Conservation (phyloP, 2,888 invertebrate genomes). For the Nasonovia ribisnigri region DNA sequence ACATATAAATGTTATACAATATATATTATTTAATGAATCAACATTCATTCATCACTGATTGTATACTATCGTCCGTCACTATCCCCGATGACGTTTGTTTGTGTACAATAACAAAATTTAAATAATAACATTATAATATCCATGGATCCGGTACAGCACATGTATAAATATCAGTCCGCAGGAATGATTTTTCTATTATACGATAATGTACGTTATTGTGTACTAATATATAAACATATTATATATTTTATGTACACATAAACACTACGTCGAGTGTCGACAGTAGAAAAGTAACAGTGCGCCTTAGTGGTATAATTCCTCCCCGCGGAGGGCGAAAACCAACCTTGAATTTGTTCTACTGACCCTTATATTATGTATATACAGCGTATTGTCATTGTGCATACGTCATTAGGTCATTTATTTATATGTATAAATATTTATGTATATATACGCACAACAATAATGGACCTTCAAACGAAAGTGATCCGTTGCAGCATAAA, state of each 20-base stretch:
- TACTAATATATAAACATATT: background rate
- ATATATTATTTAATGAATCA: background rate
- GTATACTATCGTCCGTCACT: background rate
- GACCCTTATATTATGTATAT: conserved; percentile 39
- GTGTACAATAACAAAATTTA: background rate
- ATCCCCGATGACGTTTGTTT: background rate
- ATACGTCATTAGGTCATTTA: background rate
- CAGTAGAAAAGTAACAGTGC: conserved; percentile 40
- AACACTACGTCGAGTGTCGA: background rate
- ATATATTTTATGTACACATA: background rate
- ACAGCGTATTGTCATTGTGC: background rate
- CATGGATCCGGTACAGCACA: background rate
- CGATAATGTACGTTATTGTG: background rate
- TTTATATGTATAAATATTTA: background rate
- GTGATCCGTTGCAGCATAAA: conserved; percentile 48
- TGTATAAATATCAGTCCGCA: background rate
- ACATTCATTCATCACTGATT: background rate
- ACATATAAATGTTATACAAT: background rate
- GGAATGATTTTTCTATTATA: background rate
- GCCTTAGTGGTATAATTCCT: background rate
- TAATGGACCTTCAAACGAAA: conserved; percentile 57
- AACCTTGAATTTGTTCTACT: conserved; percentile 64
- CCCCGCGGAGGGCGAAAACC: conserved; percentile 15
- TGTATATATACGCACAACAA: background rate
- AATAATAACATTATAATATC: conserved; percentile 8